These are phyloP conservation scores for Drosophila quinaria DNA, from an alignment of 2,888 invertebrate genomes.

Conservation along the genomic window DNA sequence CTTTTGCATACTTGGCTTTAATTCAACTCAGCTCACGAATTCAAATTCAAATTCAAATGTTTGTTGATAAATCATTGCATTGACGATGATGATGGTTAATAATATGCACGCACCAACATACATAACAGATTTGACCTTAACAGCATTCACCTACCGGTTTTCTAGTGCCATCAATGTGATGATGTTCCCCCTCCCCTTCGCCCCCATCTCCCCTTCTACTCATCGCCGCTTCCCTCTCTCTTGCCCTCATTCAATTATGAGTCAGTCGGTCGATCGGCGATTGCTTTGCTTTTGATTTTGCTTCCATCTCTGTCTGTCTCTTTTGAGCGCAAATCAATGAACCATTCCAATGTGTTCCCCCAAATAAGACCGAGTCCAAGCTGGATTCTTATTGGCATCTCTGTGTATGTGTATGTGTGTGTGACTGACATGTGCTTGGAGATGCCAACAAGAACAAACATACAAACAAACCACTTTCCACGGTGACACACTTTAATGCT, in stretches of 20 bases:
- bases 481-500: conserved; percentile 80
- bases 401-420: conserved; percentile 14
- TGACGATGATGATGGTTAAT: conserved; percentile 39
- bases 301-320: conserved; percentile 23
- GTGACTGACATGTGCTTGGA: conserved; percentile 68
- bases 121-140: conserved; percentile 78
- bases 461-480: conserved; percentile 82
- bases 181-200: background rate
- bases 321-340: conserved; percentile 60
- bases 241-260: conserved; percentile 63
- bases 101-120: conserved; percentile 58
- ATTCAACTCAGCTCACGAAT: conserved; percentile 57
- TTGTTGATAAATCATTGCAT: conserved; percentile 51
- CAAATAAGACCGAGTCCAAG: conserved; percentile 42
- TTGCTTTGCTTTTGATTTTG: conserved; percentile 39
- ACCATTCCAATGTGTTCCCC: conserved; percentile 64
- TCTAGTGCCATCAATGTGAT: conserved; percentile 60
- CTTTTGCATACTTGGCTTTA: conserved; percentile 61
- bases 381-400: conserved; percentile 36
- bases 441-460: conserved; percentile 62
- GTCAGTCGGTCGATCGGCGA: conserved; percentile 72
- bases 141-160: conserved; percentile 75
- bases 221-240: background rate
- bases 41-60: conserved; percentile 61
- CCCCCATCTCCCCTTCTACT: background rate